These are phyloP conservation scores for Papilio protenor DNA, from an alignment of 2,888 invertebrate species.

Conservation along the genomic window DNA sequence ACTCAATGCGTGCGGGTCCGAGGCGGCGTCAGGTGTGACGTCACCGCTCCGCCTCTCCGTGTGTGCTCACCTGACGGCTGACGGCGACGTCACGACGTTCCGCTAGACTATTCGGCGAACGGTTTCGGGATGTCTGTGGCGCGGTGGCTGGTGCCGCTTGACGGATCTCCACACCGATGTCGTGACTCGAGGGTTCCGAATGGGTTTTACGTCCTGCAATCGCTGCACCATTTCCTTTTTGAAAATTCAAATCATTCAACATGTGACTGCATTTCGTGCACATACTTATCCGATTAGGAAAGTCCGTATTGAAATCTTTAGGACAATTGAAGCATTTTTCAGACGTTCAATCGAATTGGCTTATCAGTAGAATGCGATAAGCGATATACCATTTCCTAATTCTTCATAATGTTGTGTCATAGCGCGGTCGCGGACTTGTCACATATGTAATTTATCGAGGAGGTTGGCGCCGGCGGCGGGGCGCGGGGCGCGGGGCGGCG, in stretches of 20 bases:
- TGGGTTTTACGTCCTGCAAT: slow-evolving; percentile 7
- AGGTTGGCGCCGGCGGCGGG: neutral
- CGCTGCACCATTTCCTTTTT: neutral
- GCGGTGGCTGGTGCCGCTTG: slow-evolving; percentile 25
- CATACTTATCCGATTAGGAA: slow-evolving; percentile 24
- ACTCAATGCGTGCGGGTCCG: slow-evolving; percentile 59
- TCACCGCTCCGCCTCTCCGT: slow-evolving; percentile 52
- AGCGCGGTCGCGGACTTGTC: neutral
- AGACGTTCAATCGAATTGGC: neutral
- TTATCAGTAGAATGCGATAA: slow-evolving; percentile 28
- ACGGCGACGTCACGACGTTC: slow-evolving; percentile 50
- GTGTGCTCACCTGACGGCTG: slow-evolving; percentile 58
- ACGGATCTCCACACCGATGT: slow-evolving; percentile 31
- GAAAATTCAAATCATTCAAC: slow-evolving; percentile 1
- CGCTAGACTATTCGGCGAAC: slow-evolving; percentile 39
- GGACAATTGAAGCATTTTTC: slow-evolving; percentile 3
- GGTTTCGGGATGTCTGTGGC: slow-evolving; percentile 33
- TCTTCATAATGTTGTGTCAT: slow-evolving; percentile 36
- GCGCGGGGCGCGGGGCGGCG: neutral
- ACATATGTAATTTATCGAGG: neutral
- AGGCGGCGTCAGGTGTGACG: slow-evolving; percentile 59
- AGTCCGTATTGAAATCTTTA: slow-evolving; percentile 21
- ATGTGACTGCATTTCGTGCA: neutral
- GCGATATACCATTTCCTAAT: slow-evolving; percentile 29
- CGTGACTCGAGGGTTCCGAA: neutral